phyloP scores from a whole-genome alignment of 2,797 vertebrate species.

The Leontocebus nigricollis region DNA sequence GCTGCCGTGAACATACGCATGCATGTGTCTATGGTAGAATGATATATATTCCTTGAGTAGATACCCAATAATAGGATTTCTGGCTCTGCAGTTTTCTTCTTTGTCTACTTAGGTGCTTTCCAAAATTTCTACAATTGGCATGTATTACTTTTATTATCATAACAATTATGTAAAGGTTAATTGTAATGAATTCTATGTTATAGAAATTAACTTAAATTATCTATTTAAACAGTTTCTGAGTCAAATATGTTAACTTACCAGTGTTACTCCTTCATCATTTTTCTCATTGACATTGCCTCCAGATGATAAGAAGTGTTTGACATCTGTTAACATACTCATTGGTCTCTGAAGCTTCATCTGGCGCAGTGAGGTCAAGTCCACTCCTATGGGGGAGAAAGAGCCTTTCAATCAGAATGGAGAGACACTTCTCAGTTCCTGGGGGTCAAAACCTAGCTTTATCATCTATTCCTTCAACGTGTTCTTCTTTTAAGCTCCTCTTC shows the following conservation, averaged over 20 bases:
- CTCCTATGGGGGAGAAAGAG: slow-evolving; percentile 82
- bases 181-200: neutral
- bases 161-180: neutral
- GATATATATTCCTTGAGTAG: neutral
- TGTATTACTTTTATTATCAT: neutral
- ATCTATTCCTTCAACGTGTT: neutral
- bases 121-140: neutral
- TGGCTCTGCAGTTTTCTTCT: neutral
- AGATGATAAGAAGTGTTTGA: slow-evolving; percentile 89
- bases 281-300: slow-evolving; percentile 89
- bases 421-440: neutral
- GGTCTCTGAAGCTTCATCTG: slow-evolving; percentile 92
- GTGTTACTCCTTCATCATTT: slow-evolving; percentile 92
- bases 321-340: slow-evolving; percentile 91
- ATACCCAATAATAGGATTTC: neutral
- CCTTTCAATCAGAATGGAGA: neutral
- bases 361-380: slow-evolving; percentile 89
- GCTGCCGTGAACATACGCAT: neutral
- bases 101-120: neutral
- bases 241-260: slow-evolving; percentile 87
- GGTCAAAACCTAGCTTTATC: neutral
- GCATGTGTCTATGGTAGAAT: neutral
- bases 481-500: neutral
- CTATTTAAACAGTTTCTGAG: neutral
- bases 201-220: neutral